phyloP scores from a whole-genome alignment of 2,888 invertebrate genomes.

The Antitype chi region DNA sequence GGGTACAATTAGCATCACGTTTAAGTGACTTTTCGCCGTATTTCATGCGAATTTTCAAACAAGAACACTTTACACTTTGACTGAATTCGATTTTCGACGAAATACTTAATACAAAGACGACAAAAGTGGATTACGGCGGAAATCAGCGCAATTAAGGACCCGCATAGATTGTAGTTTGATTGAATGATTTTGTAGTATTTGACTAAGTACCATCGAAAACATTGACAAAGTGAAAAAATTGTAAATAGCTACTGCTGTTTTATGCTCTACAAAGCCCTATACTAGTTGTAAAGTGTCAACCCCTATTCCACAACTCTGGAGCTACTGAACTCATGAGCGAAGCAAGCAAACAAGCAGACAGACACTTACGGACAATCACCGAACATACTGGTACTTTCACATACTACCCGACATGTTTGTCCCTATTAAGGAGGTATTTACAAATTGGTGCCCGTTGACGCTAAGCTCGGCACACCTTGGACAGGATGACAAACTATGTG shows the following conservation, averaged over 20 bases:
- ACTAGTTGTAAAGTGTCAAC: neutral
- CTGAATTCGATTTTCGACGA: neutral
- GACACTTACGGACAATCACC: slow-evolving; percentile 21
- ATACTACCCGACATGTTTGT: slow-evolving; percentile 40
- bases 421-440: slow-evolving; percentile 46
- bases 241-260: neutral
- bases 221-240: neutral
- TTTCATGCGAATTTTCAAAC: slow-evolving; percentile 36
- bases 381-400: slow-evolving; percentile 12
- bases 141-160: neutral
- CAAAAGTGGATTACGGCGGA: neutral
- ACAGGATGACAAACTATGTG: slow-evolving; percentile 63
- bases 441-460: slow-evolving; percentile 16
- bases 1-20: slow-evolving; percentile 53
- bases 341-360: slow-evolving; percentile 35
- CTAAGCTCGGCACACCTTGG: slow-evolving; percentile 40
- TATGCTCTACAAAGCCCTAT: neutral
- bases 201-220: neutral
- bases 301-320: slow-evolving; percentile 15
- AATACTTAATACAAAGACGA: neutral
- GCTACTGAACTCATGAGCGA: slow-evolving; percentile 41
- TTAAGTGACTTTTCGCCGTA: slow-evolving; percentile 40
- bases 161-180: neutral
- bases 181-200: neutral
- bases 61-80: slow-evolving; percentile 5